Percentiles rank a stretch among this genome's conserved stretches.
Evolutionary conservation across 2,797 vertebrate genomes (phyloP).

Genomic region (Miichthys miiuy): DNA sequence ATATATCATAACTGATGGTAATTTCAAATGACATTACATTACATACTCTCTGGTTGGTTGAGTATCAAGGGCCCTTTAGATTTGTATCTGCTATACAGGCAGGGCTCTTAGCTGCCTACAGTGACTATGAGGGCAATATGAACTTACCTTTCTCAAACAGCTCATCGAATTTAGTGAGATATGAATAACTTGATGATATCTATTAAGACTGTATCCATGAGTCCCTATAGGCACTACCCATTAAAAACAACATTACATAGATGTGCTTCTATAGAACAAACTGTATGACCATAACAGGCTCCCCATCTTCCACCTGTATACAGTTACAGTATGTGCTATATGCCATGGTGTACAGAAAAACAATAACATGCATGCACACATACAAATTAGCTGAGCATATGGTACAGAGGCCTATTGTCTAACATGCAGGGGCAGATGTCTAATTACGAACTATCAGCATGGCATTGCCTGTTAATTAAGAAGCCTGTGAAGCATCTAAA

Average conservation of each 20-base stretch:
- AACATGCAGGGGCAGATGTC: constrained; percentile 42
- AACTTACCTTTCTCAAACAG: too few species aligned
- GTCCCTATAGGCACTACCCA: background rate
- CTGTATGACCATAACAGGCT: background rate
- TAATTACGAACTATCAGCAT: constrained; percentile 6
- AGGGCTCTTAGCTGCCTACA: background rate
- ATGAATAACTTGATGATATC: background rate
- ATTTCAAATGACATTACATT: too few species aligned
- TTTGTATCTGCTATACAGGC: background rate
- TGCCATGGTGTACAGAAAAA: constrained; percentile 8
- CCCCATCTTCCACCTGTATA: background rate
- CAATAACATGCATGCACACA: background rate
- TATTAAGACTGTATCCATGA: background rate
- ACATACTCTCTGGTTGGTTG: too few species aligned
- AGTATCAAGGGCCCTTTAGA: too few species aligned
- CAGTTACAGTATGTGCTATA: constrained; percentile 7
- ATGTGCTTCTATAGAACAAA: background rate
- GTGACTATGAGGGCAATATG: background rate
- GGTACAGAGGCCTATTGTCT: constrained; percentile 22
- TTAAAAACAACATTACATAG: background rate
- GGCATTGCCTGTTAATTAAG: constrained; percentile 31
- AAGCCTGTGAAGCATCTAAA: constrained; percentile 21
- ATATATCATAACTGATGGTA: too few species aligned
- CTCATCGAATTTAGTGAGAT: too few species aligned
- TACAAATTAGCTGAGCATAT: constrained; percentile 16